These are phyloP conservation scores for Drosophila lacertosa DNA, from an alignment of 1,140 invertebrate species.

Conservation along the genomic window DNA sequence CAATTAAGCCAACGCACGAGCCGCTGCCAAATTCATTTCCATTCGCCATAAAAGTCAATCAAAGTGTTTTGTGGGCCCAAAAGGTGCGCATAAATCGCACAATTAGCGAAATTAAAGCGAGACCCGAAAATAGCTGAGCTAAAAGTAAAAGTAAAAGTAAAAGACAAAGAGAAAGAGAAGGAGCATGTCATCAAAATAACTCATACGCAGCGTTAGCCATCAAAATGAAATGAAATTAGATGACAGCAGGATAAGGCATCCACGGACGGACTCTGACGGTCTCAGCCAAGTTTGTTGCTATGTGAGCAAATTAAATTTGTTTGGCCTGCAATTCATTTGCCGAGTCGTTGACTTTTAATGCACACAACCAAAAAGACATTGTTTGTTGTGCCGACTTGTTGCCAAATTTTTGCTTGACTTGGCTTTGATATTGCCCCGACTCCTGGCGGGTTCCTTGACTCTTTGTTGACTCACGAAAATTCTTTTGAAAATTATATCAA, in stretches of 20 bases:
- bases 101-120: slow-evolving; percentile 38
- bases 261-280: neutral
- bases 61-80: slow-evolving; percentile 26
- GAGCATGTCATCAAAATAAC: slow-evolving; percentile 39
- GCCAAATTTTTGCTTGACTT: slow-evolving; percentile 65
- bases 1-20: slow-evolving; percentile 26
- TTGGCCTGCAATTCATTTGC: slow-evolving; percentile 78
- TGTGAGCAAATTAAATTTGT: slow-evolving; percentile 68
- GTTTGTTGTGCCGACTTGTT: slow-evolving; percentile 63
- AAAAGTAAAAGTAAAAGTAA: too few species aligned
- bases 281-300: slow-evolving; percentile 39
- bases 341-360: slow-evolving; percentile 76
- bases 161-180: slow-evolving; percentile 22
- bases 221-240: slow-evolving; percentile 38
- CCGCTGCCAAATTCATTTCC: neutral
- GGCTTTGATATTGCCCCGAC: slow-evolving; percentile 24
- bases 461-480: slow-evolving; percentile 26
- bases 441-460: slow-evolving; percentile 44
- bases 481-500: slow-evolving; percentile 53
- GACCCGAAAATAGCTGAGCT: neutral
- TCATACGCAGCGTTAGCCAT: slow-evolving; percentile 40
- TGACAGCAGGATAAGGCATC: slow-evolving; percentile 23
- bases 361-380: slow-evolving; percentile 64
- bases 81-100: slow-evolving; percentile 26
- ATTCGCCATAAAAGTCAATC: slow-evolving; percentile 4